Evolutionary conservation across 2,888 invertebrate species (phyloP), one percentile per base, ranked within the genome.

Genomic region (Merodon equestris): DNA sequence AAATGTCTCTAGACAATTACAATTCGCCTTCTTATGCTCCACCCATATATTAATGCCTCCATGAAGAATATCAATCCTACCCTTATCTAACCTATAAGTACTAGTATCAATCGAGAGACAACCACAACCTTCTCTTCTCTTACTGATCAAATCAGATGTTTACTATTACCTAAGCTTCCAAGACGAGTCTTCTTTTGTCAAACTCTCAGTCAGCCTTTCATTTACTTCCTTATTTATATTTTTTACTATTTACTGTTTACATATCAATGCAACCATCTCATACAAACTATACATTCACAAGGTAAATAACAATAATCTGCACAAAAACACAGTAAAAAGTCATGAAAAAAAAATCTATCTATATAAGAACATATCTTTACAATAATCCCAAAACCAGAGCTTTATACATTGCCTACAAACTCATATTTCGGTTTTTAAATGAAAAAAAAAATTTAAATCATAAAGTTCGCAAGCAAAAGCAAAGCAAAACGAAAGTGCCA

Each of bases 381-480:
- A 38, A 44, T 17, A 19, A 53, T 44, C 50, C 44, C 34, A 36
- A 51, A 27, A 27, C 27, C 10, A 51, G 51, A 58, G 58, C 44
- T 58, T 68, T 58, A 57, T 44, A 45, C 51, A 17, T 58, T 44
- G 44, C 67, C 57, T 67, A 50, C 17, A 67, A 38, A 54, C 13
- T 40, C 44, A 50, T n/a, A 27, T 10, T n/a, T 56, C 13, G 42
- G 48, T 44, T 61, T 57, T 40, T 48, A 42, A 67, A 38, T 10
- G 34, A 57, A 45, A 7, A 19, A 27, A 56, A 19, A 38, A 34
- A 56, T 15, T 12, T 15, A 53, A 51, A 38, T 14, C 17, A 18
- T 47, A 54, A 64, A 45, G 38, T 48, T 56, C 48, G 66, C 48
- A 51, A 44, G 67, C 67, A 42, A 44, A 58, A 70, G n/a, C n/a